Evolutionary conservation across 2,113 vertebrate genomes (phyloP).

Genomic region (Carlito syrichta): DNA sequence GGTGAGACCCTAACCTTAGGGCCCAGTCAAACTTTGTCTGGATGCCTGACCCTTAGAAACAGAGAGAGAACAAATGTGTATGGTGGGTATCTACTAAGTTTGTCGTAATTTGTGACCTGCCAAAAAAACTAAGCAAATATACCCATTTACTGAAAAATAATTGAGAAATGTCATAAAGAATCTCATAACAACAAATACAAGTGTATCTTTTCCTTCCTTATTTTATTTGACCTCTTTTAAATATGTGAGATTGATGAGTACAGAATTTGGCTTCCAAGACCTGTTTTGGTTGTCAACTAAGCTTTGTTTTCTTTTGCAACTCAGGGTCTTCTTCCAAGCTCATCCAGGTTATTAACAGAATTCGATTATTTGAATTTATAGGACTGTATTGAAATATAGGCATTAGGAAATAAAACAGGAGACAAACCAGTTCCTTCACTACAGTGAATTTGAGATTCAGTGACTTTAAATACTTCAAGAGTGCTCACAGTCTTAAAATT

Average conservation of each 20-base stretch:
- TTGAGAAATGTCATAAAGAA: neutral
- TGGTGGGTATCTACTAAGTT: too few relatives aligned
- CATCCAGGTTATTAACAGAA: neutral
- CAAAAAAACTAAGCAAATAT: neutral
- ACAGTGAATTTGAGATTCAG: neutral
- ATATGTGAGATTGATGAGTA: neutral
- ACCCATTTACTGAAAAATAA: neutral
- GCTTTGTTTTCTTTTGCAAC: neutral
- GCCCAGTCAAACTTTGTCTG: too few relatives aligned
- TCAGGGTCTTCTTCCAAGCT: neutral
- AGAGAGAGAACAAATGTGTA: too few relatives aligned
- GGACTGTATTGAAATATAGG: neutral
- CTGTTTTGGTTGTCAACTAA: neutral
- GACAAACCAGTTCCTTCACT: accelerated
- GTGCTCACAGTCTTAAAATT: neutral
- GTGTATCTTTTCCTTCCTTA: neutral
- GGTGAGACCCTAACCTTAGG: neutral
- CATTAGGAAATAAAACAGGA: neutral
- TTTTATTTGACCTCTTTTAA: neutral
- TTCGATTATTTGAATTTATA: neutral
- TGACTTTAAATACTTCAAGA: neutral
- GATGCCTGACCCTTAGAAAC: neutral
- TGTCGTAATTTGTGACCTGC: neutral
- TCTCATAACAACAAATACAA: neutral
- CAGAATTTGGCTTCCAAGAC: neutral